Conservation (phyloP, 2,113 vertebrate genomes). For the Eurypyga helias region DNA sequence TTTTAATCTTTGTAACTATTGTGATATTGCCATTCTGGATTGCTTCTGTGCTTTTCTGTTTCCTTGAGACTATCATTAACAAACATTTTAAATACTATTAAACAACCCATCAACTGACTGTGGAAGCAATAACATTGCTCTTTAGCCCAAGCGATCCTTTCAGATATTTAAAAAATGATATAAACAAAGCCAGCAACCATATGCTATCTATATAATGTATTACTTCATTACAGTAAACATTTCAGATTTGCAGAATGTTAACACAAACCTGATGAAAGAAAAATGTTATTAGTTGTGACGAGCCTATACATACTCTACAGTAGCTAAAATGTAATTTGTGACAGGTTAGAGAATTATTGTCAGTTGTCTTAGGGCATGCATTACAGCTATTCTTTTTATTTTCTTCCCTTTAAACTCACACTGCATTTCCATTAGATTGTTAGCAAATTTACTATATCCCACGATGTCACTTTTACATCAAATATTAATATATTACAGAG, state of each 20-base stretch:
- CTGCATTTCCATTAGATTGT: conserved; percentile 22
- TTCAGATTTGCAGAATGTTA: conserved; percentile 87
- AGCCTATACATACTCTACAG: conserved; percentile 81
- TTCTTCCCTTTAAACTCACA: conserved; percentile 57
- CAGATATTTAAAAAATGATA: conserved; percentile 80
- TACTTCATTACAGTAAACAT: conserved; percentile 86
- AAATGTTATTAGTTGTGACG: conserved; percentile 90
- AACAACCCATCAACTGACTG: conserved; percentile 77
- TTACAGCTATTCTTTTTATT: conserved; percentile 63
- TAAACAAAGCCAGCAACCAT: conserved; percentile 88
- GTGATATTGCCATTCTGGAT: conserved; percentile 65
- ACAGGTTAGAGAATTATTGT: conserved; percentile 77
- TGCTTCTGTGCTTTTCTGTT: conserved; percentile 72
- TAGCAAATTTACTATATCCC: conserved; percentile 50
- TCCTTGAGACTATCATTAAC: conserved; percentile 86
- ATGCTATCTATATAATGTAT: conserved; percentile 84
- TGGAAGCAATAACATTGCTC: conserved; percentile 78
- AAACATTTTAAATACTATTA: conserved; percentile 91
- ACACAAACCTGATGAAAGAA: conserved; percentile 84
- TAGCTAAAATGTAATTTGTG: conserved; percentile 88
- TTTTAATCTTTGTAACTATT: conserved; percentile 77
- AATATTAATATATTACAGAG: conserved; percentile 53
- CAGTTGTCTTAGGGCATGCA: conserved; percentile 57
- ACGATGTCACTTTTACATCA: conserved; percentile 47
- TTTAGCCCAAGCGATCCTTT: conserved; percentile 83